phyloP scores from a whole-genome alignment of 2,797 vertebrate genomes.

The Chrysocyon brachyurus region DNA sequence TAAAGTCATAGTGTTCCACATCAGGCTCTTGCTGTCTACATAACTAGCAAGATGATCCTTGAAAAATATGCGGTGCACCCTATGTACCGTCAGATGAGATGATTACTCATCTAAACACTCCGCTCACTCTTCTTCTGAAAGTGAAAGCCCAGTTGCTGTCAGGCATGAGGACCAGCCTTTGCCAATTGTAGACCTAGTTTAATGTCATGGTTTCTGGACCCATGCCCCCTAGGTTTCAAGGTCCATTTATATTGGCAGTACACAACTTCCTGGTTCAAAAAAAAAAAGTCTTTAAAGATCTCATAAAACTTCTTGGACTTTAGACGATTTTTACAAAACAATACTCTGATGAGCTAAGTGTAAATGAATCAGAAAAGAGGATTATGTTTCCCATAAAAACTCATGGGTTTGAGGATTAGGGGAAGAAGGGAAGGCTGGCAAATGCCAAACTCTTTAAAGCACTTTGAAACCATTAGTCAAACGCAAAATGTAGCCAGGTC shows the following conservation, averaged over 20 bases:
- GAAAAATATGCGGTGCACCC: background rate
- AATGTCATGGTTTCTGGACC: slow-evolving; percentile 41
- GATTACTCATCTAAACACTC: slow-evolving; percentile 33
- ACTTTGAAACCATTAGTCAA: slow-evolving; percentile 78
- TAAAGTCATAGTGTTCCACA: slow-evolving; percentile 3
- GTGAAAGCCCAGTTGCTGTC: slow-evolving; percentile 73
- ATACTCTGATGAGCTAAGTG: slow-evolving; percentile 85
- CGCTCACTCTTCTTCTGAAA: slow-evolving; percentile 57
- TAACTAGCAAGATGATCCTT: slow-evolving; percentile 50
- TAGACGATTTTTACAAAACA: slow-evolving; percentile 80
- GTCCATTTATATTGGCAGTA: slow-evolving; percentile 76
- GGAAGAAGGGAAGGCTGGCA: slow-evolving; percentile 73
- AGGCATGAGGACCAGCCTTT: background rate
- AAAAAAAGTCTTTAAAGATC: slow-evolving; percentile 75
- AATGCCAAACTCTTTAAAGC: slow-evolving; percentile 72
- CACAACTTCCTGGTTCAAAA: slow-evolving; percentile 76
- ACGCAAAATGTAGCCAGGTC: slow-evolving; percentile 47
- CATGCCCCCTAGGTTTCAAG: slow-evolving; percentile 37
- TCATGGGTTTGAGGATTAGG: slow-evolving; percentile 67
- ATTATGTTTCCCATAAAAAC: slow-evolving; percentile 81
- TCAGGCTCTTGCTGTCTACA: slow-evolving; percentile 36
- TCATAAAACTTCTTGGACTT: slow-evolving; percentile 81
- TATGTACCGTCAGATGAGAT: background rate
- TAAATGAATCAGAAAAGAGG: slow-evolving; percentile 86
- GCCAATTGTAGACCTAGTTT: slow-evolving; percentile 67